Evolutionary conservation across 2,113 vertebrate species (phyloP), one percentile per base, ranked within the genome.

Genomic region (Carassius carassius): DNA sequence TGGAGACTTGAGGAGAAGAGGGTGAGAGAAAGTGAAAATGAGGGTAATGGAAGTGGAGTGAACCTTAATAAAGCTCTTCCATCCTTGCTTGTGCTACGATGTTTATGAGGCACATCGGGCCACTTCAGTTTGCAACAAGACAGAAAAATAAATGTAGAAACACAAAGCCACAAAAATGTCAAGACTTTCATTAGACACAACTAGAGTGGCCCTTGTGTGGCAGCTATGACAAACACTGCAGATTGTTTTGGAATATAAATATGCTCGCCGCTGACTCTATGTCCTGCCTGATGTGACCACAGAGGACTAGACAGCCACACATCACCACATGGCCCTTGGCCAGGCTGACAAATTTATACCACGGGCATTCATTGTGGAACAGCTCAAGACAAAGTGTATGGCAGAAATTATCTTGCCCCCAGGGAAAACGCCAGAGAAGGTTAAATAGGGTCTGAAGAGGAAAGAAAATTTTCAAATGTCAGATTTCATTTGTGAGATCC

Each of bases 111-210:
- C 78, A 63, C 14, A 25, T 80, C 78, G 3, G 78, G 13, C 21
- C 77, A 79, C 77, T 81, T 69, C 16, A 54, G 60, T 35, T 69
- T 69, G 23, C 79, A 81, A 37, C 69, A 84, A 73, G 58, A 65
- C 25, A 29, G 17, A 67, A 81, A 9, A 69, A 19, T n/a, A 72
- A 87, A 91, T 32, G 6, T 73, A 37, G 81, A 82, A 87, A 86
- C 77, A 87, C 86, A 89, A 91, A 92, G 91, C 94, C 92, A 91
- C 93, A 93, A 93, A 91, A 93, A 94, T 93, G 91, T 87, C 86
- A 83, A 87, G 85, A 87, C 89, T 86, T 87, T 92, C 89, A 91
- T 87, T 92, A 90, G 89, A 88, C 82, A 91, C 89, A 91, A 92
- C 90, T 77, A 44, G 90, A 92, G 85, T 85, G 41, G 81, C 84